Conservation (phyloP, 2,888 invertebrate genomes). For the Drosophila imparisetae region DNA sequence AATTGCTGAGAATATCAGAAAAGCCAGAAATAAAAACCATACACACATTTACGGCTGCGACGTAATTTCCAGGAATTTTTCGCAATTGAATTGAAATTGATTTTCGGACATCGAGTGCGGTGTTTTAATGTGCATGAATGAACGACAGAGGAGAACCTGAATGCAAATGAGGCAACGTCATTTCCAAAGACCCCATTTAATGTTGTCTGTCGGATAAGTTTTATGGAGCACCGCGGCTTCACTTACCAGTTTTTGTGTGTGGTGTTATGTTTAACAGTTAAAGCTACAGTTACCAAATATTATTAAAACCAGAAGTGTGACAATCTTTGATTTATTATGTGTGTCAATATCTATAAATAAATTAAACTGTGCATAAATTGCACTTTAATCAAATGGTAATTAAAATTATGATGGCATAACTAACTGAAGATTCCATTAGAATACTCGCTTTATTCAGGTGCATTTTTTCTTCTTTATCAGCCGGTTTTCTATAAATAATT, state of each 20-base stretch:
- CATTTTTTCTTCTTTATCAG: slow-evolving; percentile 2
- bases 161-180: slow-evolving; percentile 55
- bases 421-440: slow-evolving; percentile 7
- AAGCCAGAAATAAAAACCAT: slow-evolving; percentile 8
- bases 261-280: slow-evolving; percentile 49
- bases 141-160: slow-evolving; percentile 41
- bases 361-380: slow-evolving; percentile 1
- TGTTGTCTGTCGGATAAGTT: slow-evolving; percentile 52
- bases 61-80: slow-evolving; percentile 73
- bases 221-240: slow-evolving; percentile 57
- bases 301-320: slow-evolving; percentile 32
- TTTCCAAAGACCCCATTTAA: slow-evolving; percentile 36
- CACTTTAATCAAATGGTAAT: slow-evolving; percentile 40
- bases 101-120: slow-evolving; percentile 55
- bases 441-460: slow-evolving; percentile 1
- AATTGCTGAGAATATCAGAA: slow-evolving; percentile 54
- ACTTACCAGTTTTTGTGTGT: slow-evolving; percentile 48
- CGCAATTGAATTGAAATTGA: slow-evolving; percentile 77
- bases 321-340: slow-evolving; percentile 14
- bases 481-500: slow-evolving; percentile 38
- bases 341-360: slow-evolving; percentile 14
- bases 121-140: slow-evolving; percentile 32
- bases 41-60: slow-evolving; percentile 26
- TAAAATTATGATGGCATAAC: slow-evolving; percentile 12
- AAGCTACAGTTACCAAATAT: slow-evolving; percentile 37